A percentile compares a stretch with the other conserved stretches of the same genome.
phyloP scores from a whole-genome alignment of 2,797 vertebrate genomes.

The Micromesistius poutassou region DNA sequence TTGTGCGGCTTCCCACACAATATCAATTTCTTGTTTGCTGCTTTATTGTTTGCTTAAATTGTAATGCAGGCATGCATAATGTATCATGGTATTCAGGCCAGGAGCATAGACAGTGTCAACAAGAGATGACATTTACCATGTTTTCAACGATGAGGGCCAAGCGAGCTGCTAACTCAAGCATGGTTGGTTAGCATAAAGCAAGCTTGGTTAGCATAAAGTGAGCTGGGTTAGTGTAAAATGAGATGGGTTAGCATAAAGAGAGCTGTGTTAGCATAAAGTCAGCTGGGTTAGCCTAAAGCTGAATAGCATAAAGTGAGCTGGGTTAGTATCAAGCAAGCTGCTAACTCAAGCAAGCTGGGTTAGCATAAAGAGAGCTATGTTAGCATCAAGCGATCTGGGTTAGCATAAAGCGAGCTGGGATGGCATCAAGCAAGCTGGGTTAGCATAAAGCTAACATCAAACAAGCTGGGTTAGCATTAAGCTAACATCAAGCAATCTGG shows the following conservation, averaged over 20 bases:
- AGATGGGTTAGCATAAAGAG: too few relatives aligned
- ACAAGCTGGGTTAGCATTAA: background rate
- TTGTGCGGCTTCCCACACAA: constrained; percentile 14
- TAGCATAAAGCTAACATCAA: background rate
- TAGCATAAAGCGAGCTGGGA: too few relatives aligned
- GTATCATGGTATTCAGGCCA: background rate
- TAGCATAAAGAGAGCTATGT: background rate
- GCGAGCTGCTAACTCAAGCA: too few relatives aligned
- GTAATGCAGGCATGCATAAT: constrained; percentile 20
- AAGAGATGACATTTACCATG: background rate
- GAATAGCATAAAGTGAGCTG: background rate
- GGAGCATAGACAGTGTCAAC: background rate
- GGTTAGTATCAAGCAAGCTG: background rate
- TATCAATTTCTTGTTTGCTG: constrained; percentile 19
- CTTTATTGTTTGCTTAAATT: constrained; percentile 21
- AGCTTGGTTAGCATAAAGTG: too few relatives aligned
- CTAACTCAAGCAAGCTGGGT: background rate
- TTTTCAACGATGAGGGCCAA: background rate
- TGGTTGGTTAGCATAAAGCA: too few relatives aligned
- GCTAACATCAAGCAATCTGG: background rate
- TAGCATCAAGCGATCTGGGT: background rate
- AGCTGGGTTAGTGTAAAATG: too few relatives aligned
- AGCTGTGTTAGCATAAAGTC: too few relatives aligned
- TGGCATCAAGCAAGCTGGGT: background rate
- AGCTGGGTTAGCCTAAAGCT: too few relatives aligned